These are phyloP conservation scores for Oscheius sp. DNA, from an alignment of 2,888 invertebrate species.

Conservation along the genomic window DNA sequence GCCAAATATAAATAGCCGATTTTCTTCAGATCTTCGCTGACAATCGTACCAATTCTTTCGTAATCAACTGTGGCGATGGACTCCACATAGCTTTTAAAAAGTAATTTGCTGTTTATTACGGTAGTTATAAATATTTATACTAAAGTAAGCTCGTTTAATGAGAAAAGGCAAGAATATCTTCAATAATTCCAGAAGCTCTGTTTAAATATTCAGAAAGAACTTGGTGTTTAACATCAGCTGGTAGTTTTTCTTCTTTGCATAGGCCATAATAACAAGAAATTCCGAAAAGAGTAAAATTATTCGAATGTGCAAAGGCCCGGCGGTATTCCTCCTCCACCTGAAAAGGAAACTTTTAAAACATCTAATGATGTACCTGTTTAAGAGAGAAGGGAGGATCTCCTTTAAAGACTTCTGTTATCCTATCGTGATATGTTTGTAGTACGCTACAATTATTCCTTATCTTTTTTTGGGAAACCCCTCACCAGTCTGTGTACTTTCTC, in stretches of 20 bases:
- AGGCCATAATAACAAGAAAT: conserved; percentile 26
- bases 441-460: background rate
- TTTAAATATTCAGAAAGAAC: conserved; percentile 11
- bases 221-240: conserved; percentile 14
- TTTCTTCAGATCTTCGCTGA: conserved; percentile 47
- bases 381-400: conserved; percentile 23
- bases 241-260: conserved; percentile 22
- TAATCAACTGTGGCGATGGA: conserved; percentile 70
- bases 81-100: conserved; percentile 62
- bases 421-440: conserved; percentile 5
- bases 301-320: conserved; percentile 7
- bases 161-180: conserved; percentile 13
- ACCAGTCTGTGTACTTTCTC: conserved; percentile 16
- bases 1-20: too few species aligned
- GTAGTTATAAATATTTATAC: too few species aligned
- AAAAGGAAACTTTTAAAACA: conserved; percentile 1
- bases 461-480: background rate
- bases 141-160: background rate
- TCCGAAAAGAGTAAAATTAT: conserved; percentile 31
- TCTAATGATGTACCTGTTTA: conserved; percentile 8
- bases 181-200: conserved; percentile 23
- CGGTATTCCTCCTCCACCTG: conserved; percentile 25
- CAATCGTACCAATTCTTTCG: conserved; percentile 56
- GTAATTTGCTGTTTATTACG: background rate
- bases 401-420: conserved; percentile 4